Base-by-base conservation (phyloP, 2,797 vertebrate genomes). In the Acanthornis magna region DNA sequence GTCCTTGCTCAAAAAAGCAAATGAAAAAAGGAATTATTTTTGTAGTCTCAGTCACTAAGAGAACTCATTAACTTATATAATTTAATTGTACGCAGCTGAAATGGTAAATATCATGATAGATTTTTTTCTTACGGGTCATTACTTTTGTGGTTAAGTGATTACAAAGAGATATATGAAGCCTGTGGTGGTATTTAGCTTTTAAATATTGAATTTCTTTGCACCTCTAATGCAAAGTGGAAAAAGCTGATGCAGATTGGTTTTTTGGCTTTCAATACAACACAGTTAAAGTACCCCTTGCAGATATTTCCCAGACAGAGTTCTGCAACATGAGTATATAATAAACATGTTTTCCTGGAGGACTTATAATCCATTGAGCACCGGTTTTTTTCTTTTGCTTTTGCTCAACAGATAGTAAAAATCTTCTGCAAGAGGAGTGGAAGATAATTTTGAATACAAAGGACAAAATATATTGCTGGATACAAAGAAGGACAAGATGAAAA, bases 51-150 rank as follows among this genome's bases (percentile, higher is more conserved):
- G 50, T 81, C 81, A 62, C 68, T 93, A 88, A 89, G 89, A 94
- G 85, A 94, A 85, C 42, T 91, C 65, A 89, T 89, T 85, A 93
- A 91, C 76, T 94, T 80, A 71, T 27, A 67, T 89, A 85, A 92
- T 83, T 83, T 85, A 95, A 94, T 91, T 91, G 66, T 88, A 81
- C 36, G 40, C 77, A 91, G 80, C 40, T 86, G 83, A 95, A 95
- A 87, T 84, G 25, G 78, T 91, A 96, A 96, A 94, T 96, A 94
- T 76, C 51, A 85, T 74, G 79, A 95, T 89, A 89, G 83, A 93
- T 89, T 92, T 96, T 94, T 95, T 96, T 82, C 71, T 93, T 91
- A 95, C 62, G 78, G 93, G 48, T 95, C 92, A 94, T 93, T 95
- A 94, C 83, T 70, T 93, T 61, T 68, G 71, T 87, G 63, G 38